These are phyloP conservation scores for Acanthosepion lycidas DNA, from an alignment of 2,888 invertebrate genomes.

Conservation along the genomic window DNA sequence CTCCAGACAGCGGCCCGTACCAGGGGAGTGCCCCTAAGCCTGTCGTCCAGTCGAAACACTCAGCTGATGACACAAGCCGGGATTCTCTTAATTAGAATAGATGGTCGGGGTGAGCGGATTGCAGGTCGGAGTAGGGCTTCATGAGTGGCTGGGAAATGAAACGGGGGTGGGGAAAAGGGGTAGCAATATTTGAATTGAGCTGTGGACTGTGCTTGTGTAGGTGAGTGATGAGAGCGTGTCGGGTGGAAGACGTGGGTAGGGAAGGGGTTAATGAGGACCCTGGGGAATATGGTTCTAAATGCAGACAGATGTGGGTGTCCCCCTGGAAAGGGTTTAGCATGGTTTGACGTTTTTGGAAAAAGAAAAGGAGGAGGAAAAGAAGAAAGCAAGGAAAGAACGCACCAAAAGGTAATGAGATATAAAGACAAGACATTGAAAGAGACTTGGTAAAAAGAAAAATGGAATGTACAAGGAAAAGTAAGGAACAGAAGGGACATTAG, in stretches of 20 bases:
- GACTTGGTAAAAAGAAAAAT: not conserved
- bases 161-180: not conserved
- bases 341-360: not conserved
- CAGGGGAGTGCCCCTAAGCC: not conserved
- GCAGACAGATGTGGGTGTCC: conserved; percentile 9
- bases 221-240: not conserved
- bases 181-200: not conserved
- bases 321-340: not conserved
- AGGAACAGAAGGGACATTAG: not conserved
- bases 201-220: not conserved
- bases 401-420: not conserved
- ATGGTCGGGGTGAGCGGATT: not conserved
- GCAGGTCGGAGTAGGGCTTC: not conserved
- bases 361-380: not conserved
- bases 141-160: not conserved
- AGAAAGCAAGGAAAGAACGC: not conserved
- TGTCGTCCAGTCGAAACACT: not conserved
- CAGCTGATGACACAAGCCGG: not conserved
- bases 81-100: not conserved
- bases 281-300: not conserved
- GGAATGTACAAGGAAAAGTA: not conserved
- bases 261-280: conserved; percentile 12
- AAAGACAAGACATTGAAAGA: too few relatives aligned
- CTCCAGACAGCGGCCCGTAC: conserved; percentile 10
- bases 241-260: not conserved